Evolutionary conservation across 2,888 invertebrate species (phyloP).

Genomic region (Alloplasta piceator): DNA sequence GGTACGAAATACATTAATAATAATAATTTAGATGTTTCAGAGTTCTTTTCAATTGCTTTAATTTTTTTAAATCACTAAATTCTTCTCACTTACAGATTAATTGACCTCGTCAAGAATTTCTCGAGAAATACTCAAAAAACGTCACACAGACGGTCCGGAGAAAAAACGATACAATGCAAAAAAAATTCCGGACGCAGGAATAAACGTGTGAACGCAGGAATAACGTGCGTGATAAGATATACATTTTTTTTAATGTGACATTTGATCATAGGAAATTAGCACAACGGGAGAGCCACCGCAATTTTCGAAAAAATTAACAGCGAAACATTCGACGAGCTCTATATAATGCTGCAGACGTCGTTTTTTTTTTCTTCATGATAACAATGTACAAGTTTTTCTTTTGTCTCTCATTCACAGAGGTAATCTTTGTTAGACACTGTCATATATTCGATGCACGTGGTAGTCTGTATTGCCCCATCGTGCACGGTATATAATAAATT

Average conservation of each 20-base stretch:
- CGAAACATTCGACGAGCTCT: conserved; percentile 11
- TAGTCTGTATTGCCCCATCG: conserved; percentile 24
- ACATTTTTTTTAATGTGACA: background rate
- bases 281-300: conserved; percentile 26
- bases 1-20: no score
- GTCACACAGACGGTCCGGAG: no score
- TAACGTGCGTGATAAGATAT: no score
- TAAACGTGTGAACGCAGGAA: no score
- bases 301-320: conserved; percentile 39
- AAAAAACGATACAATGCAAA: no score
- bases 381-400: conserved; percentile 59
- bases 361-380: conserved; percentile 14
- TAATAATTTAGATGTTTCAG: no score
- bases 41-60: no score
- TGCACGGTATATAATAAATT: conserved; percentile 48
- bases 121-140: background rate
- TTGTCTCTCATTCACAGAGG: conserved; percentile 39
- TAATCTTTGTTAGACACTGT: conserved; percentile 55
- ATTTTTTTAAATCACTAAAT: no score
- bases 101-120: background rate
- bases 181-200: no score
- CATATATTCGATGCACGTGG: conserved; percentile 51
- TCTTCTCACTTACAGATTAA: background rate
- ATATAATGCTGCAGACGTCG: conserved; percentile 19
- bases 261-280: background rate